A percentile compares a stretch with the other conserved stretches of the same genome.
Conservation (phyloP, 2,888 invertebrate genomes). For the Nowickia ferox region DNA sequence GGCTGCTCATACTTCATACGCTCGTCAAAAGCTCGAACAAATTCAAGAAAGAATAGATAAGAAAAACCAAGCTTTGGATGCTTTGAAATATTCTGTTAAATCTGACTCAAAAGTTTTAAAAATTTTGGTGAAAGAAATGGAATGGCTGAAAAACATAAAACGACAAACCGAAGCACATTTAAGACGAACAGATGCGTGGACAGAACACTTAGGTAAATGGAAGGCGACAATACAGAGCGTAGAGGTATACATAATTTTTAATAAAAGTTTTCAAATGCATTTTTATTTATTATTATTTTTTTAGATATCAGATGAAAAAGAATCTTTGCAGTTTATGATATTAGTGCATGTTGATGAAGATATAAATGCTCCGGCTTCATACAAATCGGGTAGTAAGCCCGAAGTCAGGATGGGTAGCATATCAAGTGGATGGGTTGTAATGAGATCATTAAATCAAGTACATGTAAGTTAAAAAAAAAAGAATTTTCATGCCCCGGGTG, state of each 20-base stretch:
- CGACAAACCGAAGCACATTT: constrained; percentile 92
- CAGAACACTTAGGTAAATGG: constrained; percentile 94
- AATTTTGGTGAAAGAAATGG: constrained; percentile 92
- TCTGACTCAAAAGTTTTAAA: constrained; percentile 92
- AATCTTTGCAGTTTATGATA: constrained; percentile 88
- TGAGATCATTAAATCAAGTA: constrained; percentile 86
- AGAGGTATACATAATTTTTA: constrained; percentile 85
- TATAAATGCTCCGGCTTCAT: constrained; percentile 77
- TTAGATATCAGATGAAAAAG: constrained; percentile 84
- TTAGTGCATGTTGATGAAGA: constrained; percentile 90
- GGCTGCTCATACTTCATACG: constrained; percentile 92
- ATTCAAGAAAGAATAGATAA: constrained; percentile 93
- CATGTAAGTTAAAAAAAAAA: constrained; percentile 83
- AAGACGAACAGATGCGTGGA: constrained; percentile 94
- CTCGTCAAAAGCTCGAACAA: constrained; percentile 91
- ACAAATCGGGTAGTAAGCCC: constrained; percentile 71
- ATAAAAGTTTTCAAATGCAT: background rate
- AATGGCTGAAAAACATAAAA: constrained; percentile 91
- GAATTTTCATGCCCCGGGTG: constrained; percentile 42
- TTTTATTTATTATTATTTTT: constrained; percentile 64
- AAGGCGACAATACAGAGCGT: constrained; percentile 92
- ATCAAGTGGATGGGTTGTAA: constrained; percentile 88
- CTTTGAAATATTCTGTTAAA: constrained; percentile 91
- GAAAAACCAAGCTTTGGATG: constrained; percentile 92
- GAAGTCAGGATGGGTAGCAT: constrained; percentile 84